These are phyloP conservation scores for Nicator chloris DNA, from an alignment of 2,113 vertebrate genomes.

Conservation along the genomic window DNA sequence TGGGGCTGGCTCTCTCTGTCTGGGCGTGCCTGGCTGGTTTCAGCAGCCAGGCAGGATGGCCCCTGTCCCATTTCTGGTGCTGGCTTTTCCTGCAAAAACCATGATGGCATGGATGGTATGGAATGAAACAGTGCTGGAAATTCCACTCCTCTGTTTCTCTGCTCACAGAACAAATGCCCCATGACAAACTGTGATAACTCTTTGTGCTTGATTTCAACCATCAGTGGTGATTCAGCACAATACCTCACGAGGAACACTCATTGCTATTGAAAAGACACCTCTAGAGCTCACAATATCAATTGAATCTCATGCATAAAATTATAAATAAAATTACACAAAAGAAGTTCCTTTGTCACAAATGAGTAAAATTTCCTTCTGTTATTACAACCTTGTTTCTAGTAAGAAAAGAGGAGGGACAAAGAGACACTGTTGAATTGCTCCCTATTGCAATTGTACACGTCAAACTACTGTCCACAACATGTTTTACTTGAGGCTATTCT, in stretches of 20 bases:
- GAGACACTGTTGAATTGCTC: not conserved
- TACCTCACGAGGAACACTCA: not conserved
- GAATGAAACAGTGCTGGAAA: not conserved
- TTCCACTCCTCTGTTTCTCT: not conserved
- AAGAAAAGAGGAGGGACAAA: not conserved
- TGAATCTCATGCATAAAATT: not conserved
- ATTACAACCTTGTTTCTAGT: not conserved
- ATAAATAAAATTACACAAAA: not conserved
- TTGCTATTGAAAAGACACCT: not conserved
- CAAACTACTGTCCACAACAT: not conserved
- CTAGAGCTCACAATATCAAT: not conserved
- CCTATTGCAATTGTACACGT: not conserved
- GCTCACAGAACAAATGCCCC: not conserved
- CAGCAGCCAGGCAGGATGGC: too few species aligned
- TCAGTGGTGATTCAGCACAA: not conserved
- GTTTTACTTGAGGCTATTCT: not conserved
- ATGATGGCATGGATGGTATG: not conserved
- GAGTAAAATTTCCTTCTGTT: not conserved
- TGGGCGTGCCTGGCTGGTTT: not conserved
- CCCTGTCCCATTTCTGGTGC: not conserved
- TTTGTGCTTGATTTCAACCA: not conserved
- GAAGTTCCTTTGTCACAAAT: not conserved
- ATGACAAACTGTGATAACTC: not conserved
- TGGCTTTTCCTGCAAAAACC: not conserved
- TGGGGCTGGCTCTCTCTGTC: fast-evolving